Percentiles rank a stretch among this genome's conserved stretches.
phyloP scores from a whole-genome alignment of 2,797 vertebrate species.

The Chloroceryle amazona region DNA sequence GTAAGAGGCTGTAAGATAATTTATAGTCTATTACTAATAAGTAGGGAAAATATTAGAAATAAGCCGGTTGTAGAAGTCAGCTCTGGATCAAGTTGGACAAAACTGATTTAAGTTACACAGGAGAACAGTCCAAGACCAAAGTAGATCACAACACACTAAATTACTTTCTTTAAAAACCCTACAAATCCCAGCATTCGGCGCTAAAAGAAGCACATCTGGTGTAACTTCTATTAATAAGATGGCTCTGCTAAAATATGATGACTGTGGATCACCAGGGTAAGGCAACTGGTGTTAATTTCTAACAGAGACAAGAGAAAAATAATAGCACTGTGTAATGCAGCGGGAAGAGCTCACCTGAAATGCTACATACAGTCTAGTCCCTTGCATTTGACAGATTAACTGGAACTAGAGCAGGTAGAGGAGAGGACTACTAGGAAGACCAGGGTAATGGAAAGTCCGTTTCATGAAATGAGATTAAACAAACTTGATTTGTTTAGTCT shows the following conservation, averaged over 20 bases:
- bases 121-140: not conserved
- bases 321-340: not conserved
- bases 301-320: not conserved
- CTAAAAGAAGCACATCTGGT: not conserved
- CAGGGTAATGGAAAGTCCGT: not conserved
- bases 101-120: not conserved
- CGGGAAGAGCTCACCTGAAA: not conserved
- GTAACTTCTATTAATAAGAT: not conserved
- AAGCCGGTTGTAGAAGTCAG: not conserved
- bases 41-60: not conserved
- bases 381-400: not conserved
- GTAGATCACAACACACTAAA: not conserved
- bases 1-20: not conserved
- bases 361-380: not conserved
- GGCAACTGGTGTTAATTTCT: not conserved
- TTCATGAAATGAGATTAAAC: slow-evolving; percentile 1
- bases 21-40: not conserved
- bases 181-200: not conserved
- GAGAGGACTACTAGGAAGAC: not conserved
- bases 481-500: slow-evolving; percentile 24
- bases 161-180: not conserved
- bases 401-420: not conserved
- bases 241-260: not conserved
- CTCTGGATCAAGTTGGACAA: not conserved
- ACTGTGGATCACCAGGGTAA: not conserved